Conservation (phyloP, 23 tunicate species). For the Oikopleura vanhoeffeni region DNA sequence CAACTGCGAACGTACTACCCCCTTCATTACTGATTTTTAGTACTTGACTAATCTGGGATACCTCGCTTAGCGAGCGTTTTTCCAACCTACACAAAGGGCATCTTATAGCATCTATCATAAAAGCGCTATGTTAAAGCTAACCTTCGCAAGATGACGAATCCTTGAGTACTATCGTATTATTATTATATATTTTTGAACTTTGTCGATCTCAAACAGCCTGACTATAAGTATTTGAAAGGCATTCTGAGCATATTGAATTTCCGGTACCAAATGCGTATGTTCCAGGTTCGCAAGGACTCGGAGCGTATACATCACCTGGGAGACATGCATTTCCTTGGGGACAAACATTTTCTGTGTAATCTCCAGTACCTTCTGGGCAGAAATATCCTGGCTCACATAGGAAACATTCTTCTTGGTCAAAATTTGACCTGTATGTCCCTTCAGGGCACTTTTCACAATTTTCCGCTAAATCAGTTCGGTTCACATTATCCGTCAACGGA, state of each 20-base stretch:
- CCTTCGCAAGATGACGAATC: too few relatives aligned
- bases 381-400: constrained; percentile 83
- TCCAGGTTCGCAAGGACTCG: not conserved
- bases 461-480: constrained; percentile 20
- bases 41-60: too few relatives aligned
- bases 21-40: too few relatives aligned
- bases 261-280: not conserved
- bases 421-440: constrained; percentile 61
- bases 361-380: constrained; percentile 99
- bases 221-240: not conserved
- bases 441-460: constrained; percentile 63
- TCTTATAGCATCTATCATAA: too few relatives aligned
- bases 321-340: constrained; percentile 75
- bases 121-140: too few relatives aligned
- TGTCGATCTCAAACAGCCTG: too few relatives aligned
- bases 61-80: too few relatives aligned
- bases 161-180: too few relatives aligned
- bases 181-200: too few relatives aligned
- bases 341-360: constrained; percentile 57
- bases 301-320: not conserved
- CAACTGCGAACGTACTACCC: too few relatives aligned
- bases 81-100: too few relatives aligned
- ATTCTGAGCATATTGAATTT: not conserved
- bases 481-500: not conserved
- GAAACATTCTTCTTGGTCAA: constrained; percentile 36